These are phyloP conservation scores for Prunella fulvescens DNA, from an alignment of 2,113 vertebrate genomes.

Conservation along the genomic window DNA sequence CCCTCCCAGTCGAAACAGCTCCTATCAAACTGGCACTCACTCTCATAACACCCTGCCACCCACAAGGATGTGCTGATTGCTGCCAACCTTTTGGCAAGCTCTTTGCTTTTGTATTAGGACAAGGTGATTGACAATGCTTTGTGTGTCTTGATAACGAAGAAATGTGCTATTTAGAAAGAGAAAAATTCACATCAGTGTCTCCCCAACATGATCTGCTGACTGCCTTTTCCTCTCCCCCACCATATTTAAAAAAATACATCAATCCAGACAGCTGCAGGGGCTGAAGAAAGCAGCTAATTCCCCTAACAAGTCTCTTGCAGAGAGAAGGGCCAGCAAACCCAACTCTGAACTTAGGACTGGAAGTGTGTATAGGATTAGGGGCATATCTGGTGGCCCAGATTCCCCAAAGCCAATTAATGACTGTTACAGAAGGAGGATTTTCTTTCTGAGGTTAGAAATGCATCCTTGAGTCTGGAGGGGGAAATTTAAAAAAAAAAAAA, in stretches of 20 bases:
- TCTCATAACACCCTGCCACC: background rate
- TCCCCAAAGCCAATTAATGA: constrained; percentile 1
- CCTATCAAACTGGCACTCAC: background rate
- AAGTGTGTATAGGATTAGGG: background rate
- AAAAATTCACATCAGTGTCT: constrained; percentile 10
- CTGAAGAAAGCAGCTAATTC: background rate
- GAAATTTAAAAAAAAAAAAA: background rate
- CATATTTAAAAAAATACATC: background rate
- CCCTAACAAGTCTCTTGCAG: background rate
- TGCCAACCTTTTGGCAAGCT: constrained; percentile 14
- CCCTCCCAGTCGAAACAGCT: background rate
- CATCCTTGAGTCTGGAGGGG: background rate
- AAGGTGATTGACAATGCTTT: constrained; percentile 30
- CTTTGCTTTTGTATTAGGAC: constrained; percentile 21
- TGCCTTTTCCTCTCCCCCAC: background rate
- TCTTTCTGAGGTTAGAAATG: constrained; percentile 17
- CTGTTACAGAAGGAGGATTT: constrained; percentile 12
- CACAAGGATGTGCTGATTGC: background rate
- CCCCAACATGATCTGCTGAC: background rate
- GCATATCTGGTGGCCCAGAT: background rate
- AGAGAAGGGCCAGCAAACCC: background rate
- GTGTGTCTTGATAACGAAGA: background rate
- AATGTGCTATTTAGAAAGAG: background rate
- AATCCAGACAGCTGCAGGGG: background rate
- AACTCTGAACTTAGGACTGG: background rate